These are phyloP conservation scores for Passer domesticus DNA, from an alignment of 2,113 vertebrate species.

Conservation along the genomic window DNA sequence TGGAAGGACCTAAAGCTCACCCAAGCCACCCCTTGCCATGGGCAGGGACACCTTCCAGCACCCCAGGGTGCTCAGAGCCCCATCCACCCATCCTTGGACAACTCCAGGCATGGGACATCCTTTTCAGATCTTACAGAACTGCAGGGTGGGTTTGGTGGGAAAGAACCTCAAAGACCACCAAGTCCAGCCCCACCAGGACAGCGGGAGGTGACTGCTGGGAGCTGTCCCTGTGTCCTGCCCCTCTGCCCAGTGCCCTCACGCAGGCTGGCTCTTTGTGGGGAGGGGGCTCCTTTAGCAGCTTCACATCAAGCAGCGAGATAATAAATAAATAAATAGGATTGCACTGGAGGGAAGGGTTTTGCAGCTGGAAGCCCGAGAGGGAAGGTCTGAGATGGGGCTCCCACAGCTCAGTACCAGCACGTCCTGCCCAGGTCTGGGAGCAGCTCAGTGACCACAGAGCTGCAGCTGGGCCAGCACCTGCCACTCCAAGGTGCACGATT, in stretches of 20 bases:
- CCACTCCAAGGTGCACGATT: neutral
- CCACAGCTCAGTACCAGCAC: neutral
- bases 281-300: constrained; percentile 15
- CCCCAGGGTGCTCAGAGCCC: neutral
- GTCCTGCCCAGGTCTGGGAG: neutral
- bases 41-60: neutral
- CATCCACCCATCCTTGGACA: neutral
- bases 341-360: neutral
- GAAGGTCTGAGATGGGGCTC: constrained; percentile 6
- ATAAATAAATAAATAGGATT: constrained; percentile 67
- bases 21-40: neutral
- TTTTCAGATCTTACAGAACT: fast-evolving
- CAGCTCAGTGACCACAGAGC: neutral
- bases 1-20: neutral
- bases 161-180: neutral
- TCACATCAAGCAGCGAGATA: constrained; percentile 15
- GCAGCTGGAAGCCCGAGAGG: neutral
- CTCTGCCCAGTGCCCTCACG: neutral
- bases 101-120: neutral
- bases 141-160: neutral
- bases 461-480: neutral
- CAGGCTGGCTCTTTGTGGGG: neutral
- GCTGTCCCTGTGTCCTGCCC: neutral
- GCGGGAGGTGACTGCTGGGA: neutral
- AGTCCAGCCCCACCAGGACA: neutral